Conservation (phyloP, 2,797 vertebrate species). For the Moxostoma hubbsi region DNA sequence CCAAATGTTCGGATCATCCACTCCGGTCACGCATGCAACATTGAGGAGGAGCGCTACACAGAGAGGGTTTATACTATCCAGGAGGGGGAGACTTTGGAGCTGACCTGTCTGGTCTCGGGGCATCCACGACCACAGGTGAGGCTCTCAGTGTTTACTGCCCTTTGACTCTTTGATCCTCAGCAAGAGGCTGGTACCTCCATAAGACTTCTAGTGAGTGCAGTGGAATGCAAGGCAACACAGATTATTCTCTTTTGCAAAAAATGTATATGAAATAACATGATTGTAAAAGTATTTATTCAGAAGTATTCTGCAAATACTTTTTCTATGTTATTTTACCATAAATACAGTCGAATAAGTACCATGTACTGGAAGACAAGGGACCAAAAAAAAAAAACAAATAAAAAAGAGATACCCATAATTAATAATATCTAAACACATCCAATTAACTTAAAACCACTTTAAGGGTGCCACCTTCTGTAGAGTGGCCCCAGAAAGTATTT, state of each 20-base stretch:
- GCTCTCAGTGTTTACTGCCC: conserved; percentile 9
- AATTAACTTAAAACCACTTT: too few relatives aligned
- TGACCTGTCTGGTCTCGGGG: conserved; percentile 92
- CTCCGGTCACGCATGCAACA: conserved; percentile 89
- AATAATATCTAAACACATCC: too few relatives aligned
- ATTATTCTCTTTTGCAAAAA: neutral
- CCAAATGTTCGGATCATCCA: conserved; percentile 92
- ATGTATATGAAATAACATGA: neutral
- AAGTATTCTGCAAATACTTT: too few relatives aligned
- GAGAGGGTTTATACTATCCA: conserved; percentile 93
- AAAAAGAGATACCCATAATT: neutral
- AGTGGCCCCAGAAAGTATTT: too few relatives aligned
- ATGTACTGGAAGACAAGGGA: neutral
- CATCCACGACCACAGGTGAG: conserved; percentile 96
- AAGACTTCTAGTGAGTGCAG: neutral
- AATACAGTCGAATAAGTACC: conserved; percentile 1
- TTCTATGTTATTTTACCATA: neutral
- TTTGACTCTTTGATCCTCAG: conserved; percentile 15
- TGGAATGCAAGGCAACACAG: conserved; percentile 4
- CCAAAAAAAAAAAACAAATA: conserved; percentile 9
- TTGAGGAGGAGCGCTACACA: conserved; percentile 91
- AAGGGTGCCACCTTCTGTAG: too few relatives aligned
- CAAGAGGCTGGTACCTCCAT: too few relatives aligned
- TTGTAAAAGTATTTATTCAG: neutral
- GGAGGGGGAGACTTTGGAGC: conserved; percentile 92